Percentiles rank a stretch among this genome's conserved stretches.
phyloP scores from a whole-genome alignment of 2,888 invertebrate genomes.

The Acanthoscelides obtectus region DNA sequence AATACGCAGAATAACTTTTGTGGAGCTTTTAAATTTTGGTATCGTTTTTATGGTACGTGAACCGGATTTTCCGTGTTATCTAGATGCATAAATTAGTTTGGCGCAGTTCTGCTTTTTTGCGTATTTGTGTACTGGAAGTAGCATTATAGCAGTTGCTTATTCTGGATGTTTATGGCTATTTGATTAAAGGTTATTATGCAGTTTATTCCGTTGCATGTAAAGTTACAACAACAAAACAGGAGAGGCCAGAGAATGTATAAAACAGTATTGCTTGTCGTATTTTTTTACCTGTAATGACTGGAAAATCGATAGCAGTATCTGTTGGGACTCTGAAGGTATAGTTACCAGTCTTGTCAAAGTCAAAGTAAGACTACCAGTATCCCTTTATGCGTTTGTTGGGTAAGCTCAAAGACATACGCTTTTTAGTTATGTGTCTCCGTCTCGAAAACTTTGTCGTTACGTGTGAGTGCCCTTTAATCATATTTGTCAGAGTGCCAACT shows the following conservation, averaged over 20 bases:
- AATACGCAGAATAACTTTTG: background rate
- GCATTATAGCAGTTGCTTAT: background rate
- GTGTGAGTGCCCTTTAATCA: no score
- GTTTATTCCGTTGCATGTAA: background rate
- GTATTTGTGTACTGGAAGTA: background rate
- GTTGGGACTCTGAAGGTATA: no score
- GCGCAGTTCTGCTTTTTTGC: background rate
- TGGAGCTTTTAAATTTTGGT: background rate
- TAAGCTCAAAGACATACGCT: no score
- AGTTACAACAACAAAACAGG: background rate
- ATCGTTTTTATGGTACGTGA: background rate
- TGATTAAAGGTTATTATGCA: background rate
- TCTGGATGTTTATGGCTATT: background rate
- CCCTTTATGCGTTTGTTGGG: no score
- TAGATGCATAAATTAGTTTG: background rate
- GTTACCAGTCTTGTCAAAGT: no score
- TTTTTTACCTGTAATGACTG: no score
- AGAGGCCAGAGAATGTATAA: background rate
- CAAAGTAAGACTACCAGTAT: no score
- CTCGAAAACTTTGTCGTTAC: no score
- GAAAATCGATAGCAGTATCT: no score
- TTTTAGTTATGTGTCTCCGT: no score
- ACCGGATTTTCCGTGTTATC: background rate
- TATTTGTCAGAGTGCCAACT: no score
- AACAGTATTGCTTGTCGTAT: no score